phyloP scores from a whole-genome alignment of 2,113 vertebrate genomes.

The Peromyscus maniculatus region DNA sequence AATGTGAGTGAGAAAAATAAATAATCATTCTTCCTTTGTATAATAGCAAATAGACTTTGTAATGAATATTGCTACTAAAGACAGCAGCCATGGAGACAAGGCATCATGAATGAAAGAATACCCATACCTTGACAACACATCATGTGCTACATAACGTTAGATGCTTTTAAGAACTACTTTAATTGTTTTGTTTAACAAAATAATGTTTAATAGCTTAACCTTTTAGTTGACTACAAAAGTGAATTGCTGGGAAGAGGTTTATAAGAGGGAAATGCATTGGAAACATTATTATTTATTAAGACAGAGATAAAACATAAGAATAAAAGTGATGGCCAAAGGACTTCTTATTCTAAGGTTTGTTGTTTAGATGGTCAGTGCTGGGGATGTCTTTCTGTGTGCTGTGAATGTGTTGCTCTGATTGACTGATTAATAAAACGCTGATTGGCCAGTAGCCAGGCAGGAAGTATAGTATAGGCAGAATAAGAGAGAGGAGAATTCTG shows the following conservation, averaged over 20 bases:
- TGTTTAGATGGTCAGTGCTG: not conserved
- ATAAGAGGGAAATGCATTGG: not conserved
- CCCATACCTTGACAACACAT: not conserved
- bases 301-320: slow-evolving; percentile 32
- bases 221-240: slow-evolving; percentile 40
- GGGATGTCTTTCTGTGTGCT: too few relatives aligned
- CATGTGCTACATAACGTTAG: not conserved
- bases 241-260: not conserved
- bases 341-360: not conserved
- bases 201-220: slow-evolving; percentile 4
- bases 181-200: not conserved
- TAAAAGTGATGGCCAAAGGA: not conserved
- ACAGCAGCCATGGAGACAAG: not conserved
- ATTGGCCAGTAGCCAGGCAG: too few relatives aligned
- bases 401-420: too few relatives aligned
- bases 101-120: not conserved
- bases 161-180: slow-evolving; percentile 37
- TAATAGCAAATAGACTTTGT: not conserved
- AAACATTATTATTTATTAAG: slow-evolving; percentile 45
- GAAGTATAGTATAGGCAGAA: too few relatives aligned
- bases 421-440: too few relatives aligned
- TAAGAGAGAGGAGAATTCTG: too few relatives aligned
- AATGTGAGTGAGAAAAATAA: not conserved
- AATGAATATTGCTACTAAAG: not conserved
- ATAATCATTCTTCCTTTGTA: not conserved